Percentiles rank a stretch among this genome's conserved stretches.
Evolutionary conservation across 2,888 invertebrate species (phyloP).

Genomic region (Trichogramma dendrolimi): DNA sequence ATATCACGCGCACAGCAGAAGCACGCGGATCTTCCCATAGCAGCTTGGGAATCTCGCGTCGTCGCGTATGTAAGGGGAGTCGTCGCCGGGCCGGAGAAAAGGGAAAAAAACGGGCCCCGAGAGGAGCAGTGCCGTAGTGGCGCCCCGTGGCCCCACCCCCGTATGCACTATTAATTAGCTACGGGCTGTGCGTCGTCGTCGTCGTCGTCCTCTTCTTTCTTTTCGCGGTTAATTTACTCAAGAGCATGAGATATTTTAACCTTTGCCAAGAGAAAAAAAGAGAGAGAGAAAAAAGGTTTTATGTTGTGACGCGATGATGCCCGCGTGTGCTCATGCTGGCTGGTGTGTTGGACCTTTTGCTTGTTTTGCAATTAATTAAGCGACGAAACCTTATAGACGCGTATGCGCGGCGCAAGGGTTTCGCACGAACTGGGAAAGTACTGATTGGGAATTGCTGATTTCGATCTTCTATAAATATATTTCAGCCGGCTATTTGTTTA

Average conservation of each 20-base stretch:
- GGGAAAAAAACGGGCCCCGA: slow-evolving; percentile 11
- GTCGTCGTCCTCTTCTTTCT: slow-evolving; percentile 4
- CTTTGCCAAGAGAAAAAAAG: slow-evolving; percentile 1
- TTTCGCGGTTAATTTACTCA: slow-evolving; percentile 34
- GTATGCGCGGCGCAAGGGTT: slow-evolving; percentile 16
- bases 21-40: slow-evolving; percentile 29
- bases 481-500: no score
- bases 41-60: not conserved
- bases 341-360: slow-evolving; percentile 23
- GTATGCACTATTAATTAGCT: slow-evolving; percentile 25
- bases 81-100: slow-evolving; percentile 1
- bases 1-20: slow-evolving; percentile 7
- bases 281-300: slow-evolving; percentile 9
- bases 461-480: not conserved
- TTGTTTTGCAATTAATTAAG: slow-evolving; percentile 33
- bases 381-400: slow-evolving; percentile 7
- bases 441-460: slow-evolving; percentile 11
- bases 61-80: not conserved
- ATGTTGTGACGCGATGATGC: no score
- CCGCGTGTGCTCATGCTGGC: no score
- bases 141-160: slow-evolving; percentile 24
- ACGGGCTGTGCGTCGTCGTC: not conserved
- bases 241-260: slow-evolving; percentile 16
- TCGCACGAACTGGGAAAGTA: slow-evolving; percentile 15
- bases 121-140: slow-evolving; percentile 5